phyloP scores from a whole-genome alignment of 2,888 invertebrate genomes.

The Eumerus sabulonum region DNA sequence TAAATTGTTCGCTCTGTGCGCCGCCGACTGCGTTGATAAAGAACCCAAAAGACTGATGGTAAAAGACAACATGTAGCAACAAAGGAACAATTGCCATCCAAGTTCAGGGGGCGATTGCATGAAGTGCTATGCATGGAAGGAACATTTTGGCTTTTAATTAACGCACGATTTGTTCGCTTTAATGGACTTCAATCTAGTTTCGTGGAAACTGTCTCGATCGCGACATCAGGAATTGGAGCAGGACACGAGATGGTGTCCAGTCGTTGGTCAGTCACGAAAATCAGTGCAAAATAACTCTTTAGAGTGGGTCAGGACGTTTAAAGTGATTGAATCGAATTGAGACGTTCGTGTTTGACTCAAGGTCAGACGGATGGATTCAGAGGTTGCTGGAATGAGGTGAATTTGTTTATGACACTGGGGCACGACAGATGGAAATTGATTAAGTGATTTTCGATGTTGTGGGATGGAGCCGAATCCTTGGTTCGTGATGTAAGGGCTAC shows the following conservation, averaged over 20 bases:
- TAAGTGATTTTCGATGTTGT: too few relatives aligned
- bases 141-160: conserved; percentile 45
- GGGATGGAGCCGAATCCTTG: too few relatives aligned
- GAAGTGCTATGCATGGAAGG: not conserved
- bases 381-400: not conserved
- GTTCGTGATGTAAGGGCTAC: too few relatives aligned
- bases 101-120: conserved; percentile 5
- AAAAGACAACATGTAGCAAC: conserved; percentile 49
- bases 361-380: not conserved
- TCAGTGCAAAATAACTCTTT: conserved; percentile 48
- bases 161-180: conserved; percentile 57
- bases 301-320: conserved; percentile 57
- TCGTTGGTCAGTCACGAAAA: conserved; percentile 58
- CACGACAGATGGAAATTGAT: too few relatives aligned
- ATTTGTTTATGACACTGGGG: too few relatives aligned
- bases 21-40: conserved; percentile 53
- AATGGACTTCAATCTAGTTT: conserved; percentile 30
- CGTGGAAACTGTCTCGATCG: conserved; percentile 23
- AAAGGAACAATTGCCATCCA: conserved; percentile 44
- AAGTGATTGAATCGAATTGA: not conserved
- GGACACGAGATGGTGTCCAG: conserved; percentile 42
- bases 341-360: too few relatives aligned
- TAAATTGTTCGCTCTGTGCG: conserved; percentile 54
- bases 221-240: conserved; percentile 57
- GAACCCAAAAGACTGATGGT: conserved; percentile 61